Conservation (phyloP, 1,140 invertebrate genomes). For the Diachasmimorpha longicaudata region DNA sequence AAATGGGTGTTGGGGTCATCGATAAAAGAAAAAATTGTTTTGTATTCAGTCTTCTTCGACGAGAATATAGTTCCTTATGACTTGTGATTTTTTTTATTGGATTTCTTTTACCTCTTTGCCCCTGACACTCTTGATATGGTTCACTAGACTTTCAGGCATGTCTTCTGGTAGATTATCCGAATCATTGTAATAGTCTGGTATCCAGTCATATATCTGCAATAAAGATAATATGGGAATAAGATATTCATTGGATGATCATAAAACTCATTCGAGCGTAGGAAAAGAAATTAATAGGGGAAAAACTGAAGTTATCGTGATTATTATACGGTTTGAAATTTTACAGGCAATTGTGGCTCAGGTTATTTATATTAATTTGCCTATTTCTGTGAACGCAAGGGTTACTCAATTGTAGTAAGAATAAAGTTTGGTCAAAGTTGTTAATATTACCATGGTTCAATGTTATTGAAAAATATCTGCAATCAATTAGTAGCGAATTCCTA, state of each 20-base stretch:
- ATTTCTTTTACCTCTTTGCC: constrained; percentile 24
- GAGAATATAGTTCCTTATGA: constrained; percentile 12
- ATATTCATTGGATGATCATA: neutral
- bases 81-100: constrained; percentile 33
- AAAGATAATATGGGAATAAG: neutral
- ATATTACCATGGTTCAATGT: too few relatives aligned
- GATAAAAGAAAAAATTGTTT: neutral
- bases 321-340: too few relatives aligned
- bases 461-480: too few relatives aligned
- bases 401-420: too few relatives aligned
- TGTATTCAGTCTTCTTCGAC: neutral
- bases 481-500: too few relatives aligned
- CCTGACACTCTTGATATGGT: constrained; percentile 63
- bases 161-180: constrained; percentile 66
- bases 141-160: constrained; percentile 72
- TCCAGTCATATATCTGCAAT: constrained; percentile 72
- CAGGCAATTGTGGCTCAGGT: too few relatives aligned
- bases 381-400: too few relatives aligned
- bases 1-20: neutral
- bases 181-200: constrained; percentile 75
- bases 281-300: too few relatives aligned
- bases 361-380: too few relatives aligned
- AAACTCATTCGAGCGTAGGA: too few relatives aligned
- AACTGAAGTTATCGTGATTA: too few relatives aligned
- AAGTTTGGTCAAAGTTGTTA: too few relatives aligned